phyloP scores from a whole-genome alignment of 2,113 vertebrate genomes.

The Nothocercus nigrocapillus region DNA sequence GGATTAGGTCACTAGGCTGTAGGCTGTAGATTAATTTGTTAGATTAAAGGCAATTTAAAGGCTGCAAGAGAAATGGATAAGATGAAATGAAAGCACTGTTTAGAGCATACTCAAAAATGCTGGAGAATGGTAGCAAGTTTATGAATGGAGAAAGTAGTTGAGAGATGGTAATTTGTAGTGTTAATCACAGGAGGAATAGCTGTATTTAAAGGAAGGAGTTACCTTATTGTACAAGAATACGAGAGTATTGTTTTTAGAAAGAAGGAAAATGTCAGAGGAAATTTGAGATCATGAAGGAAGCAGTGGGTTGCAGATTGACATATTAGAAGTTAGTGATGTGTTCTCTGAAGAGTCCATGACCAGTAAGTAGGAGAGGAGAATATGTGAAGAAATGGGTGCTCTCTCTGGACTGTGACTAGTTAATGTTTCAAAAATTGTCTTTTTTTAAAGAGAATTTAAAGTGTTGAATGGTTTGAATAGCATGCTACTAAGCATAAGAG shows the following conservation, averaged over 20 bases:
- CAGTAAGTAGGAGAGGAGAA: background rate
- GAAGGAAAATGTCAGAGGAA: background rate
- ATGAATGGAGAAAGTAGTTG: background rate
- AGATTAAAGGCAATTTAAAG: background rate
- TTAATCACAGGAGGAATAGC: background rate
- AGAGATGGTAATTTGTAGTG: background rate
- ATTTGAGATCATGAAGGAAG: background rate
- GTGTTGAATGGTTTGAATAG: background rate
- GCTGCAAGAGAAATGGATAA: background rate
- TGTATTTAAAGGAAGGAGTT: background rate
- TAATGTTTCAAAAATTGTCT: background rate
- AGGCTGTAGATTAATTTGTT: background rate
- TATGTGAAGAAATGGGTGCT: background rate
- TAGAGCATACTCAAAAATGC: background rate
- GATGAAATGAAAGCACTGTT: background rate
- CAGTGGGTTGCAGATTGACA: background rate
- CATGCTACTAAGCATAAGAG: background rate
- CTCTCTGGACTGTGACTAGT: background rate
- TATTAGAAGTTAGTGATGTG: background rate
- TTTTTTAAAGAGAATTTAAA: background rate
- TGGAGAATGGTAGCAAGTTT: background rate
- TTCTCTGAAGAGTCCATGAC: background rate
- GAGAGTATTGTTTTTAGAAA: background rate
- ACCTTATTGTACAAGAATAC: background rate
- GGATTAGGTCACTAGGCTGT: background rate